Evolutionary conservation across 2,113 vertebrate genomes (phyloP).

Genomic region (Pterophyllum scalare): DNA sequence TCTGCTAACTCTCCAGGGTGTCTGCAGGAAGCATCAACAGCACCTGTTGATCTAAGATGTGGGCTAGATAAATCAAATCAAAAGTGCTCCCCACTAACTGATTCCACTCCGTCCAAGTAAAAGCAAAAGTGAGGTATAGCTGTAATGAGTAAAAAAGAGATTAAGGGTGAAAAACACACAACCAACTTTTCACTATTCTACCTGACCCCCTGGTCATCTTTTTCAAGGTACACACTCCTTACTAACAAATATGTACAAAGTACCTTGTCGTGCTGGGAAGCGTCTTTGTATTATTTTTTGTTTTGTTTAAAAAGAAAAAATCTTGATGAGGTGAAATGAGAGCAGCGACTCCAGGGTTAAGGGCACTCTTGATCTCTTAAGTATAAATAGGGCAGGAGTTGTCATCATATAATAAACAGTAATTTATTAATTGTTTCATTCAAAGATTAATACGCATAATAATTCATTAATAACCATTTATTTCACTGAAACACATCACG

Average conservation of each 20-base stretch:
- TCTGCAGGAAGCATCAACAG: constrained; percentile 61
- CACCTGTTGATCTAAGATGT: constrained; percentile 77
- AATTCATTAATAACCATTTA: too few species aligned
- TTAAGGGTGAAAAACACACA: rapidly evolving
- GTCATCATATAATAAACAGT: not conserved
- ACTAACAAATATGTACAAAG: not conserved
- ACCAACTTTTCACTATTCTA: not conserved
- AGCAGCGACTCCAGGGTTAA: not conserved
- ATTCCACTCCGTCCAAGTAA: not conserved
- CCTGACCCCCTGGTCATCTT: not conserved
- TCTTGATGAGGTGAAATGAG: not conserved
- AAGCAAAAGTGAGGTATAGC: not conserved
- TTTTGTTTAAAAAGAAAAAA: too few species aligned
- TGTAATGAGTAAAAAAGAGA: not conserved
- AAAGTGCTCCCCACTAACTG: not conserved
- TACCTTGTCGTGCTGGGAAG: not conserved
- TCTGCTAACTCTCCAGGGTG: constrained; percentile 57
- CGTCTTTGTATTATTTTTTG: not conserved
- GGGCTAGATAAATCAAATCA: constrained; percentile 58
- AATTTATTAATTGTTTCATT: not conserved
- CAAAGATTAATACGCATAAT: too few species aligned
- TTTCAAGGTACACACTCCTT: constrained; percentile 2
- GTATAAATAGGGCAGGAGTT: not conserved
- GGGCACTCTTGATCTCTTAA: not conserved
- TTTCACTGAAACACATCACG: not conserved